Evolutionary conservation across 2,888 invertebrate species (phyloP), one percentile per base, ranked within the genome.

Genomic region (Ferrisia virgata): DNA sequence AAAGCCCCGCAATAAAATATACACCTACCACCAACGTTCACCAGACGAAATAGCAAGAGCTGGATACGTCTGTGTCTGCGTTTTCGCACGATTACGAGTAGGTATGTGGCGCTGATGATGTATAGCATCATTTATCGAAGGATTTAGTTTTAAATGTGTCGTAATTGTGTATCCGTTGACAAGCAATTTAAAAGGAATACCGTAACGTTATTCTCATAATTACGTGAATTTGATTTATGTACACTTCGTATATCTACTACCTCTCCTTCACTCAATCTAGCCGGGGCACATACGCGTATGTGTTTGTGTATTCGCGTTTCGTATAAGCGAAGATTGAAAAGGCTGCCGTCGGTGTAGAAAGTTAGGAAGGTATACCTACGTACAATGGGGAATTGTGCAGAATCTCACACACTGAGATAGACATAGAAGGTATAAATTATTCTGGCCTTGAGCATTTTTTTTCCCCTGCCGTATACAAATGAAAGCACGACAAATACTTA

Each of bases 81-180:
- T 8, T 64, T 25, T 22, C 58, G 58, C 13, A 11, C 58, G 58
- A 64, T n/a, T n/a, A n/a, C n/a, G n/a, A n/a, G n/a, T n/a, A n/a
- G n/a, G 58, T 64, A 64, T 64, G 58, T 64, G 58, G 28, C 58
- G 58, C 28, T 22, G 58, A 64, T 64, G 58, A 64, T 64, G 58
- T 64, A 64, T 64, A 11, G 58, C 58, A 64, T 64, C 58, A 64
- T 64, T 64, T 64, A 64, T 64, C 58, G 58, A 64, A 64, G 58
- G 58, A 64, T 64, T 64, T 64, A 64, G 58, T 64, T 64, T 64
- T 64, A 64, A 64, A 64, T 64, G 58, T 64, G 58, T 64, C 58
- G 58, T 64, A 64, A 64, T 64, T 64, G 58, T 64, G 58, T 64
- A 64, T 64, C 58, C 58, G 58, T 64, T 64, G 58, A 64, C 58